Conservation (phyloP, 1,140 invertebrate genomes). For the Acyrthosiphon pisum region DNA sequence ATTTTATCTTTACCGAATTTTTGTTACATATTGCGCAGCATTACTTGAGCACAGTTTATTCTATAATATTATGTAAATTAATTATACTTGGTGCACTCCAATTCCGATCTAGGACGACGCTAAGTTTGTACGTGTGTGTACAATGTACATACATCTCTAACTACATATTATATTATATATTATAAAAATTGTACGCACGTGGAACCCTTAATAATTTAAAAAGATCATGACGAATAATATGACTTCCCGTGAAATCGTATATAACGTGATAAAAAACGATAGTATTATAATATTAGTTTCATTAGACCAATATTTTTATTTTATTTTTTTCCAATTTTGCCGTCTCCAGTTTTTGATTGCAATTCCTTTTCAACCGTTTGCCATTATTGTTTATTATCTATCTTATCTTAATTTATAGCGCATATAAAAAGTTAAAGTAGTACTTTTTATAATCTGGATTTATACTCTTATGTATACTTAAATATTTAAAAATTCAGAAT, state of each 20-base stretch:
- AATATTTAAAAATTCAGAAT: neutral
- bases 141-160: neutral
- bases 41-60: neutral
- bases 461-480: neutral
- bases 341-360: neutral
- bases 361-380: neutral
- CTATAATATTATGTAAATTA: neutral
- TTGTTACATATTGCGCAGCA: too few relatives aligned
- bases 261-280: neutral
- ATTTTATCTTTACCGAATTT: too few relatives aligned
- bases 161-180: neutral
- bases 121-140: neutral
- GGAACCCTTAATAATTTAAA: neutral
- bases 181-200: neutral
- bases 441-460: neutral
- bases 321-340: too few relatives aligned
- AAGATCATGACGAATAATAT: neutral
- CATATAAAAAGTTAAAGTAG: neutral
- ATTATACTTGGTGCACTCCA: neutral
- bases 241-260: neutral
- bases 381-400: neutral
- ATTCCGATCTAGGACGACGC: constrained; percentile 18
- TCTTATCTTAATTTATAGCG: neutral
- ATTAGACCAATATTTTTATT: neutral
- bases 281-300: neutral